Evolutionary conservation across 2,797 vertebrate species (phyloP).

Genomic region (Notolabrus celidotus): DNA sequence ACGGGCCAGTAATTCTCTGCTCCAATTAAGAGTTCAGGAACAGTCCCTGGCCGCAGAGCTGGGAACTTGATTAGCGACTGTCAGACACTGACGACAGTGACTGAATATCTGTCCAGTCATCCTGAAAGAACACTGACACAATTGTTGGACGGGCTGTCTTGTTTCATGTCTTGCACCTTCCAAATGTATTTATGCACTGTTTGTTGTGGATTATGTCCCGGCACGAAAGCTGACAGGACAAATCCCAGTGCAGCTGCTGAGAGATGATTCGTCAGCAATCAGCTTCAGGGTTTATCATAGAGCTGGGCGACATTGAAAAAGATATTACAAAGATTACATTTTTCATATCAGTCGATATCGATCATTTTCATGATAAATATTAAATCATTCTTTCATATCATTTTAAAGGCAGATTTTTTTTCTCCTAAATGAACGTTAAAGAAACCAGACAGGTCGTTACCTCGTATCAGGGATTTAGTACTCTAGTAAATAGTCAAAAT

Average conservation of each 20-base stretch:
- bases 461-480: too few species aligned
- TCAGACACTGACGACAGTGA: slow-evolving; percentile 17
- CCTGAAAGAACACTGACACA: background rate
- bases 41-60: slow-evolving; percentile 32
- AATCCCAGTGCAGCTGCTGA: slow-evolving; percentile 8
- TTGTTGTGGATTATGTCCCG: background rate
- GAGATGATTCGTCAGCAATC: slow-evolving; percentile 4
- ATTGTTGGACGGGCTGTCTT: background rate
- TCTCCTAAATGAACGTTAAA: too few species aligned
- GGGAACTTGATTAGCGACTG: slow-evolving; percentile 40
- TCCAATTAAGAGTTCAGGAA: slow-evolving; percentile 42
- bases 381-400: too few species aligned
- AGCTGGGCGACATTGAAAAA: too few species aligned
- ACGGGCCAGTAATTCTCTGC: slow-evolving; percentile 42
- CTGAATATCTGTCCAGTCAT: slow-evolving; percentile 12
- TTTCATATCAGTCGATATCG: too few species aligned
- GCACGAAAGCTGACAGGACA: slow-evolving; percentile 2
- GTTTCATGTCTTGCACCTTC: background rate
- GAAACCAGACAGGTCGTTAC: too few species aligned
- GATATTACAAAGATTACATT: too few species aligned
- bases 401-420: too few species aligned
- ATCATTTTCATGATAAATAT: too few species aligned
- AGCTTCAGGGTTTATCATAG: too few species aligned
- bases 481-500: too few species aligned
- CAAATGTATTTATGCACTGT: background rate